A percentile compares a stretch with the other conserved stretches of the same genome.
phyloP scores from a whole-genome alignment of 2,113 vertebrate genomes.

The Peromyscus polionotus region DNA sequence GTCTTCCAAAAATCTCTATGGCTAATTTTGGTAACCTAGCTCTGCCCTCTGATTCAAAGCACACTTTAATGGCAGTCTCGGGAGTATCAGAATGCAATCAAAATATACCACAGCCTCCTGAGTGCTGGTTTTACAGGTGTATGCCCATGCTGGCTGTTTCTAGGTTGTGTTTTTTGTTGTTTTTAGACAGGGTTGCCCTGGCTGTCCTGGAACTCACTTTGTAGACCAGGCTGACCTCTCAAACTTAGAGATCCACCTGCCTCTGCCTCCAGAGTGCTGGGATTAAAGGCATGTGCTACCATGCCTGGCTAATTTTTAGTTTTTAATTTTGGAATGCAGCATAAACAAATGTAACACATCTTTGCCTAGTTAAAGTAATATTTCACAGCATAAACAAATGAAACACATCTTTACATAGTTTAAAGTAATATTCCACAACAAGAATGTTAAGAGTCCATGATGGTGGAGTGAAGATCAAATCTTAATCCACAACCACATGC shows the following conservation, averaged over 20 bases:
- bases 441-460: neutral
- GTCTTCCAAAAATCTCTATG: neutral
- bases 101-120: neutral
- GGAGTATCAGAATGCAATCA: neutral
- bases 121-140: neutral
- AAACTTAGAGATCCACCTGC: neutral
- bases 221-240: neutral
- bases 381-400: neutral
- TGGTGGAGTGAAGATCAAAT: neutral
- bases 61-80: neutral
- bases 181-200: neutral
- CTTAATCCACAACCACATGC: neutral
- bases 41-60: neutral
- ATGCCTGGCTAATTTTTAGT: neutral
- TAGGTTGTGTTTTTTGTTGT: neutral
- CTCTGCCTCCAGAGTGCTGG: neutral
- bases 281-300: neutral
- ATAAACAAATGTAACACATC: neutral
- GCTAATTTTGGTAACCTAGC: neutral
- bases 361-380: neutral
- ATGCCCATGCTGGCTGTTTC: neutral
- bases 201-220: neutral
- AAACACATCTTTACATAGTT: no score
- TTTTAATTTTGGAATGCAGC: neutral
- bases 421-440: neutral